Conservation (phyloP, 2,113 vertebrate species). For the Halichoeres trimaculatus region DNA sequence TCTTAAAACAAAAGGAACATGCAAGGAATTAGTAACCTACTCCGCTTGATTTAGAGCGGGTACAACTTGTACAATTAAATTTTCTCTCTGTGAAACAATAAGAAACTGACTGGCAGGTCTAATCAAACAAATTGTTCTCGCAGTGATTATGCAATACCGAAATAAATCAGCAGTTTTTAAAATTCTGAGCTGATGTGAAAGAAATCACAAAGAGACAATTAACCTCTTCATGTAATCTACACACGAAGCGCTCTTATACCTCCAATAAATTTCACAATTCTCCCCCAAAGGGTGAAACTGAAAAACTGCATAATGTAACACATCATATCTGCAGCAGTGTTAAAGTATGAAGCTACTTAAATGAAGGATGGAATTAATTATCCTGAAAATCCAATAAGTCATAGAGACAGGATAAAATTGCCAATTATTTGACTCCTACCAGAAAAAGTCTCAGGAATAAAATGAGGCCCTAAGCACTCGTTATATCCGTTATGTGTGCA, state of each 20-base stretch:
- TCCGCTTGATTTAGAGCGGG: background rate
- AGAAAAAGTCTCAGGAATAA: background rate
- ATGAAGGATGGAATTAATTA: background rate
- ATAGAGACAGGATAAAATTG: background rate
- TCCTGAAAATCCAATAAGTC: background rate
- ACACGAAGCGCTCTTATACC: background rate
- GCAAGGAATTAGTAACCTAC: background rate
- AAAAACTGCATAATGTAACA: background rate
- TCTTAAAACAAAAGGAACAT: background rate
- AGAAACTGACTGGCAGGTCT: background rate
- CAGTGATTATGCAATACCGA: background rate
- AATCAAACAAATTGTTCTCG: constrained; percentile 3
- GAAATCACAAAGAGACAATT: background rate
- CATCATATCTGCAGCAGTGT: background rate
- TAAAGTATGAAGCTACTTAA: background rate
- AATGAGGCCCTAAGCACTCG: background rate
- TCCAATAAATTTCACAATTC: background rate
- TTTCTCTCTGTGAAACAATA: background rate
- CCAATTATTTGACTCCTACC: background rate
- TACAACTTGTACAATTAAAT: background rate
- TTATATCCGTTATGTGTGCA: background rate
- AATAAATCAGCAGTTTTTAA: background rate
- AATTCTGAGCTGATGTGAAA: background rate
- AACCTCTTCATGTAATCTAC: background rate
- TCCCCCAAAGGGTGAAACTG: background rate